These are phyloP conservation scores for Cerastis leucographa DNA, from an alignment of 2,888 invertebrate species.

Conservation along the genomic window DNA sequence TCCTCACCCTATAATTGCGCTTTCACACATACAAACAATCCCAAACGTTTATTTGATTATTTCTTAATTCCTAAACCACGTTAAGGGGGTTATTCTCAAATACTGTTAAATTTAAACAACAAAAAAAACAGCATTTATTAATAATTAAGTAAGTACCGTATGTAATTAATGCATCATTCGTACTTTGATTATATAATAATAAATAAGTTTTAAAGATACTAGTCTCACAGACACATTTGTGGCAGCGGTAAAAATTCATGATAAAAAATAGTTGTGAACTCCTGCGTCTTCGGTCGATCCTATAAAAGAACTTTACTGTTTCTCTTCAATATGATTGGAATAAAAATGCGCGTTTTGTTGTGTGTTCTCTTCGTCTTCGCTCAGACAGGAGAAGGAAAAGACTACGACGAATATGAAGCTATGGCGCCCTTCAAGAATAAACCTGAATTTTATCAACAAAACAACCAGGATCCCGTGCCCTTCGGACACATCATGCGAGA, in stretches of 20 bases:
- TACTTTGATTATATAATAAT: background rate
- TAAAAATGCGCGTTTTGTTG: slow-evolving; percentile 69
- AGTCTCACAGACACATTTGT: background rate
- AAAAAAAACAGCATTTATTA: too few species aligned
- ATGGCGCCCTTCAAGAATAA: background rate
- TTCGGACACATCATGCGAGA: slow-evolving; percentile 76
- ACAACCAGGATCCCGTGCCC: slow-evolving; percentile 65
- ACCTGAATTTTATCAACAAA: background rate
- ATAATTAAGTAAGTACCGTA: too few species aligned
- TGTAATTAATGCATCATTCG: too few species aligned
- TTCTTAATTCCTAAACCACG: too few species aligned
- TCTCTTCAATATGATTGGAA: slow-evolving; percentile 28
- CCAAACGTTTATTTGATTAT: too few species aligned
- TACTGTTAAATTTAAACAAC: too few species aligned
- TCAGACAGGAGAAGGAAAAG: background rate
- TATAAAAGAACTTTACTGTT: slow-evolving; percentile 36
- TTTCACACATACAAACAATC: too few species aligned
- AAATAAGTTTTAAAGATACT: background rate
- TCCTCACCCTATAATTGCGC: too few species aligned
- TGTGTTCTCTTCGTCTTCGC: slow-evolving; percentile 59
- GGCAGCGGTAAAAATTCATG: background rate
- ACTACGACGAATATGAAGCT: background rate
- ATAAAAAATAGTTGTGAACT: slow-evolving; percentile 37
- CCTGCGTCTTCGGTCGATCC: slow-evolving; percentile 25
- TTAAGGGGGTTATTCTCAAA: too few species aligned